A percentile compares a stretch with the other conserved stretches of the same genome.
Evolutionary conservation across 2,888 invertebrate genomes (phyloP).

Genomic region (Tetranychus piercei): DNA sequence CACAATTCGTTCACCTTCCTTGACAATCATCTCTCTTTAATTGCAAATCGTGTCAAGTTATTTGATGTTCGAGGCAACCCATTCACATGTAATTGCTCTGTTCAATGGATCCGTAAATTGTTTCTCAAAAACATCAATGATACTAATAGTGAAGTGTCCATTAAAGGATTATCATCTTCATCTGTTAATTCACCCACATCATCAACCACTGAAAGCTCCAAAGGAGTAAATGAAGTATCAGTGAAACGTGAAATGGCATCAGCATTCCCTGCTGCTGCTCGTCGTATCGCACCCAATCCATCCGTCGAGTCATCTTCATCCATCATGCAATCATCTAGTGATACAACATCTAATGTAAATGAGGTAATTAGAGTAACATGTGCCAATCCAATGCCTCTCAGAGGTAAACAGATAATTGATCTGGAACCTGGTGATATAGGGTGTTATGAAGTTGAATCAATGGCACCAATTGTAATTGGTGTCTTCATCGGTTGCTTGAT

Average conservation of each 20-base stretch:
- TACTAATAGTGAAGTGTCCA: background rate
- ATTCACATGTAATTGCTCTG: slow-evolving; percentile 12
- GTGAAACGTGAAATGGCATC: background rate
- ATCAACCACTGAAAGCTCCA: background rate
- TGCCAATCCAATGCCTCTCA: slow-evolving; percentile 4
- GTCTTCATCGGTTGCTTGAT: slow-evolving; percentile 1
- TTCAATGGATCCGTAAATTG: slow-evolving; percentile 13
- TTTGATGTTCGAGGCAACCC: slow-evolving; percentile 11
- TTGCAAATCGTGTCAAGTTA: background rate
- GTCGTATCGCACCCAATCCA: background rate
- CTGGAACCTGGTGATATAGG: slow-evolving; percentile 9
- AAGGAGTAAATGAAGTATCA: background rate
- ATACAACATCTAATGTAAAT: background rate
- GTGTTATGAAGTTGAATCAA: slow-evolving; percentile 7
- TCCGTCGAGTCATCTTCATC: background rate
- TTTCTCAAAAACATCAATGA: background rate
- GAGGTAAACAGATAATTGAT: background rate
- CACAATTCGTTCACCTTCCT: background rate
- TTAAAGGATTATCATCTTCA: background rate
- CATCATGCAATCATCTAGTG: background rate
- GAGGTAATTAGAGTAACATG: background rate
- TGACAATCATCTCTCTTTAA: background rate
- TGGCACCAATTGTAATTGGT: slow-evolving; percentile 11
- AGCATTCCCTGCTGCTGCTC: background rate
- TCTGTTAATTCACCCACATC: background rate